Evolutionary conservation across 2,113 vertebrate species (phyloP).

Genomic region (Coptodon rendalli): DNA sequence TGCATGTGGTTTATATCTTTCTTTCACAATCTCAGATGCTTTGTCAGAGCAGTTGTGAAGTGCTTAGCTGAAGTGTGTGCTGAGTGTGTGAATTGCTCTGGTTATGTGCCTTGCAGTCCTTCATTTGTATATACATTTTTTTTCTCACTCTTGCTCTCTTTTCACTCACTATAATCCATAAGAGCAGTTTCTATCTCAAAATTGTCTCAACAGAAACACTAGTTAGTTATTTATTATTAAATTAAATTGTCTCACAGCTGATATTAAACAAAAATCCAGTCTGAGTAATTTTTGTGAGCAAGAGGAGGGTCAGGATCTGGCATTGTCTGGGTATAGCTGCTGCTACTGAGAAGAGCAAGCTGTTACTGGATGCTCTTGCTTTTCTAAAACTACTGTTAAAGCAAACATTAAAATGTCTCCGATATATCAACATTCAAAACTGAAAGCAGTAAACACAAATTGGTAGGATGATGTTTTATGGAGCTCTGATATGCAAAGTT

Average conservation of each 20-base stretch:
- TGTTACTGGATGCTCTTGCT: background rate
- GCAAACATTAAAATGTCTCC: background rate
- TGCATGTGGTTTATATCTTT: constrained; percentile 7
- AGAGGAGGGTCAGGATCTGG: background rate
- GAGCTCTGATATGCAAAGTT: background rate
- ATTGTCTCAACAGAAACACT: background rate
- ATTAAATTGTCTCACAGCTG: background rate
- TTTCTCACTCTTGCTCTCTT: background rate
- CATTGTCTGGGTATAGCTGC: background rate
- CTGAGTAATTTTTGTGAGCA: background rate
- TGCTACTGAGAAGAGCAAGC: background rate
- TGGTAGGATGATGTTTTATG: background rate
- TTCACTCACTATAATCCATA: background rate
- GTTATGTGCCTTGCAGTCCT: background rate
- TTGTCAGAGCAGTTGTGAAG: background rate
- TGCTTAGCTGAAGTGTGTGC: background rate
- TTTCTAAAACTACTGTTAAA: background rate
- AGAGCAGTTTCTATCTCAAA: background rate
- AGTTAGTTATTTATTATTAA: background rate
- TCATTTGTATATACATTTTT: background rate
- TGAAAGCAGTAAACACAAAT: background rate
- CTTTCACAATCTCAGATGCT: background rate
- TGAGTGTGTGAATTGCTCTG: background rate
- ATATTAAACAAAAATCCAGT: background rate
- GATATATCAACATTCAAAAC: background rate